These are phyloP conservation scores for Nemurella pictetii DNA, from an alignment of 2,888 invertebrate species.

Conservation along the genomic window DNA sequence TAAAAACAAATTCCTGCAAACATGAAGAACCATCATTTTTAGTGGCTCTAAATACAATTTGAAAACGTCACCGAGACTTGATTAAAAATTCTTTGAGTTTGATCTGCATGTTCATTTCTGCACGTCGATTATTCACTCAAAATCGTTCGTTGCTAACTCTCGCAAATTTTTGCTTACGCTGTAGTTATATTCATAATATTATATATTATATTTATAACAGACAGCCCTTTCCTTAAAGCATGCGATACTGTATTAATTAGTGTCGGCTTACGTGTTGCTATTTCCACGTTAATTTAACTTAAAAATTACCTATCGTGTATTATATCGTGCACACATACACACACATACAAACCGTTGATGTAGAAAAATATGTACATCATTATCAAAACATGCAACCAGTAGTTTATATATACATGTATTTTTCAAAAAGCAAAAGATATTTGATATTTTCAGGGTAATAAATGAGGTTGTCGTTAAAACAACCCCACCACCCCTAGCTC, in stretches of 20 bases:
- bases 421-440: slow-evolving; percentile 6
- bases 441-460: slow-evolving; percentile 18
- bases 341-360: not conserved
- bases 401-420: not conserved
- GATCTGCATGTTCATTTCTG: not conserved
- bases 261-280: not conserved
- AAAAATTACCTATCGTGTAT: not conserved
- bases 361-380: not conserved
- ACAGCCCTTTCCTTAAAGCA: not conserved
- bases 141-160: too few species aligned
- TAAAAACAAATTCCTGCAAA: not conserved
- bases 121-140: too few species aligned
- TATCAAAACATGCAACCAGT: not conserved
- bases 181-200: not conserved
- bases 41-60: not conserved
- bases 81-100: not conserved
- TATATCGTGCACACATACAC: not conserved
- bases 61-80: not conserved
- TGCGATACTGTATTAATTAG: not conserved
- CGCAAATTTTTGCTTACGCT: too few species aligned
- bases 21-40: not conserved
- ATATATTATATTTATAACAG: too few species aligned
- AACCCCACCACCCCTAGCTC: not conserved
- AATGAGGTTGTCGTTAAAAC: slow-evolving; percentile 22
- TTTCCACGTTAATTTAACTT: not conserved